Evolutionary conservation across 2,113 vertebrate species (phyloP), one percentile per base, ranked within the genome.

Genomic region (Lagopus muta): DNA sequence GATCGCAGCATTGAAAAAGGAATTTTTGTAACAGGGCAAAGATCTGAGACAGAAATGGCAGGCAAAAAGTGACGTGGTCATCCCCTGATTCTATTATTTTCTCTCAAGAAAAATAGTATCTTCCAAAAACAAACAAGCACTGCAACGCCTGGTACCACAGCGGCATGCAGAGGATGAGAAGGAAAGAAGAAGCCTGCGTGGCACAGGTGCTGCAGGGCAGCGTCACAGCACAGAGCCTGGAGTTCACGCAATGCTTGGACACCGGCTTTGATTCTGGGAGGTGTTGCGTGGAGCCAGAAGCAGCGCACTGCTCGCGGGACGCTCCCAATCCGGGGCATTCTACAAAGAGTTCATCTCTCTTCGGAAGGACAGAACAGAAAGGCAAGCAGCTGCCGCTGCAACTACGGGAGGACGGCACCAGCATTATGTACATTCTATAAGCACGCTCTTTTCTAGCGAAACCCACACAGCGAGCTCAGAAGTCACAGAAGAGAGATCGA

Each of bases 401-500:
- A 32, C 13, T 5, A 14, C 1, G 1, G 28, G 16, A 40, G 40
- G 32, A 6, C 0, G 1, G 5, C 2, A 25, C 28, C 9, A 5
- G 17, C 16, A 58, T 20, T 36, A 4, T 8, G 13, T 1, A 2
- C 0, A 21, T 58, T 34, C 2, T 58, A 11, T 2, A 4, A 76
- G 25, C 17, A 1, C 0, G 7, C 2, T 1, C 58, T 14, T 9
- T 24, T 1, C 30, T 1, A 42, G 73, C 19, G 32, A 38, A 76
- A 62, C 27, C 1, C n/a, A 28, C 17, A 4, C 38, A 20, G 50
- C 32, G 30, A 50, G 7, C 7, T 4, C 22, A 43, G 14, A 28
- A 54, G 66, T 38, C 1, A 5, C 0, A 22, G 0, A 8, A 38
- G 11, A n/a, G 54, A 54, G 25, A 25, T 8, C 4, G 22, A n/a